A percentile compares a stretch with the other conserved stretches of the same genome.
Evolutionary conservation across 2,113 vertebrate genomes (phyloP).

Genomic region (Mastomys natalensis): DNA sequence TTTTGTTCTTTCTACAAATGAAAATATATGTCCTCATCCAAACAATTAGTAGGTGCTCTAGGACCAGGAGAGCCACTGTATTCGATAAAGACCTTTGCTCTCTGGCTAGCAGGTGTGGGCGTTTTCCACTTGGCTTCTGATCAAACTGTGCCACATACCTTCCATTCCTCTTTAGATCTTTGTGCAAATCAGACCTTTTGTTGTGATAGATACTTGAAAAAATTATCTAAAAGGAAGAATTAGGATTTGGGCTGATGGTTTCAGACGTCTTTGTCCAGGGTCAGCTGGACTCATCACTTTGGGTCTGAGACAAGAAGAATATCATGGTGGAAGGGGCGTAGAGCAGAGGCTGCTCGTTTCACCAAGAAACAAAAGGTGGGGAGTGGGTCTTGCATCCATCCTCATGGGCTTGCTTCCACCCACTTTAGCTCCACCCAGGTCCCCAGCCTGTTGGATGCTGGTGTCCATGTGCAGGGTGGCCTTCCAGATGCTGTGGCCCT

Average conservation of each 20-base stretch:
- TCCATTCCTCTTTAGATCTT: background rate
- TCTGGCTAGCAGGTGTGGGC: background rate
- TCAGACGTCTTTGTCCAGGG: background rate
- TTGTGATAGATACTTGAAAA: background rate
- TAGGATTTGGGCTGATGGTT: background rate
- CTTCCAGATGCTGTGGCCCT: background rate
- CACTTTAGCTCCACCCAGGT: background rate
- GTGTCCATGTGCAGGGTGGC: background rate
- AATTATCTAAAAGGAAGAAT: background rate
- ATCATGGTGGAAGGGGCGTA: background rate
- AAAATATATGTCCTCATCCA: constrained; percentile 10
- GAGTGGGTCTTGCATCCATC: background rate
- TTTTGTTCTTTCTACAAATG: background rate
- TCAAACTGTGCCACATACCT: background rate
- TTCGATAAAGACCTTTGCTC: background rate
- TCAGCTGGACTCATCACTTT: background rate
- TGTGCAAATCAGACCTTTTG: background rate
- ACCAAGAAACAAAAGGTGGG: background rate
- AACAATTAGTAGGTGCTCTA: background rate
- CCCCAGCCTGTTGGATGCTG: background rate
- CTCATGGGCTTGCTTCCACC: background rate
- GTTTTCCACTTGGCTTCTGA: constrained; percentile 37
- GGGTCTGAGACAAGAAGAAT: background rate
- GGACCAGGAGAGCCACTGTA: background rate
- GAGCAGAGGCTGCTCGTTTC: background rate